Evolutionary conservation across 23 tunicate genomes (phyloP), one percentile per base, ranked within the genome.

Genomic region (Clavelina lepadiformis): DNA sequence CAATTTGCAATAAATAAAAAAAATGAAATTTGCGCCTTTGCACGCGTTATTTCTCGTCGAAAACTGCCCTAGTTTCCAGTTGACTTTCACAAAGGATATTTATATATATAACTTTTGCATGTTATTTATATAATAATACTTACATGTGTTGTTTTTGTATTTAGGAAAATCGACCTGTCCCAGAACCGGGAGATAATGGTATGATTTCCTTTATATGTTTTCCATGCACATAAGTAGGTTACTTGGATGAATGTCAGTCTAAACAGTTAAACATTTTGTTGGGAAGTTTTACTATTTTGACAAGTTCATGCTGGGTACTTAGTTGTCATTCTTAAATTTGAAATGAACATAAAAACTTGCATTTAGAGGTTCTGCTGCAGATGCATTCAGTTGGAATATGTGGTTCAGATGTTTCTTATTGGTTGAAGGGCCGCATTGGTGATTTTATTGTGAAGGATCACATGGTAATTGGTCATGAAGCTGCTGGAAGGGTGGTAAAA

Each of bases 341-440:
- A 21, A 24, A 11, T 44, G 49, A 44, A 44, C 11, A 44, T 44
- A 15, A 44, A 44, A 44, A 44, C 49, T 15, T 11, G 49, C 49
- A 44, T 58, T 0, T 36, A 86, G 98, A 94, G 26, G 99, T 94
- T 34, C 37, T 86, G 46, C 63, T 94, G 36, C 83, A 86, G 75
- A 94, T 86, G 99, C 83, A 80, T 52, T 94, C 99, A 3, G 99
- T 94, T 53, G 99, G 99, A n/a, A 94, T 94, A 15, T 94, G 99
- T 86, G 99, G 99, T 13, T 94, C 99, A 5, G 99, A 94, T 86
- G 95, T 94, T 64, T 85, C 85, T 50, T 94, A 85, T 58, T 94
- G 99, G 99, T 66, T 87, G 26, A 68, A 78, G 34, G 99, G 99
- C 15, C 56, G 99, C 23, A 94, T 94, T 63, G 99, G 95, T 36